phyloP scores from a whole-genome alignment of 2,888 invertebrate genomes.

The Ophion ventricosus region DNA sequence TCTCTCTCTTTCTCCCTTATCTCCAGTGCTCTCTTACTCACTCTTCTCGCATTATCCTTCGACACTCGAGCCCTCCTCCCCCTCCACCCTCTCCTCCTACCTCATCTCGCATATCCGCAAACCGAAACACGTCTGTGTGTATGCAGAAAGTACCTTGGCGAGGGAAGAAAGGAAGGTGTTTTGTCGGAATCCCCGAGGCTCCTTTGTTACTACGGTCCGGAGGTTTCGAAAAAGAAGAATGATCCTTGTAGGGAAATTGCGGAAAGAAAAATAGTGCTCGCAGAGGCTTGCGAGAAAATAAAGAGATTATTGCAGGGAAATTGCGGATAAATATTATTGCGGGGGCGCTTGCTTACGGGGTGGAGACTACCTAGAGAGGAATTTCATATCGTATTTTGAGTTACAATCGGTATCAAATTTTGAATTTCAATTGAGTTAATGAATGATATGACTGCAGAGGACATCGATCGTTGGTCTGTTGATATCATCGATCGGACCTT shows the following conservation, averaged over 20 bases:
- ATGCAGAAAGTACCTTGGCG: slow-evolving; percentile 27
- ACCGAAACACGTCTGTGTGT: slow-evolving; percentile 33
- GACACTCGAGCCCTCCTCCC: slow-evolving; percentile 34
- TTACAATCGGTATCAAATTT: no score
- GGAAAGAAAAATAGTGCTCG: neutral
- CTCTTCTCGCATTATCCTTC: slow-evolving; percentile 59
- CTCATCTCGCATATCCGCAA: slow-evolving; percentile 31
- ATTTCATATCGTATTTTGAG: neutral
- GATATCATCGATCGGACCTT: no score
- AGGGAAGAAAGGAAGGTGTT: slow-evolving; percentile 16
- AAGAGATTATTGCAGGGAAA: neutral
- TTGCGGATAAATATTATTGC: neutral
- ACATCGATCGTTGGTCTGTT: no score
- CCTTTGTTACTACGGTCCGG: neutral
- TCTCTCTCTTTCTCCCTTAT: slow-evolving; percentile 62
- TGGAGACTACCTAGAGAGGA: neutral
- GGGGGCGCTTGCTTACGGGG: no score
- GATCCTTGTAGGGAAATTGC: neutral
- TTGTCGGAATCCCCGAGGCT: slow-evolving; percentile 4
- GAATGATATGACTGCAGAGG: no score
- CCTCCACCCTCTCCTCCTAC: slow-evolving; percentile 15
- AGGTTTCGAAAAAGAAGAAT: slow-evolving; percentile 5
- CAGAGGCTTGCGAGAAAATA: neutral
- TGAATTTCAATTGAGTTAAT: no score
- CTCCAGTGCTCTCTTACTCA: slow-evolving; percentile 52